Evolutionary conservation across 2,888 invertebrate species (phyloP).

Genomic region (Augochlorella aurata): DNA sequence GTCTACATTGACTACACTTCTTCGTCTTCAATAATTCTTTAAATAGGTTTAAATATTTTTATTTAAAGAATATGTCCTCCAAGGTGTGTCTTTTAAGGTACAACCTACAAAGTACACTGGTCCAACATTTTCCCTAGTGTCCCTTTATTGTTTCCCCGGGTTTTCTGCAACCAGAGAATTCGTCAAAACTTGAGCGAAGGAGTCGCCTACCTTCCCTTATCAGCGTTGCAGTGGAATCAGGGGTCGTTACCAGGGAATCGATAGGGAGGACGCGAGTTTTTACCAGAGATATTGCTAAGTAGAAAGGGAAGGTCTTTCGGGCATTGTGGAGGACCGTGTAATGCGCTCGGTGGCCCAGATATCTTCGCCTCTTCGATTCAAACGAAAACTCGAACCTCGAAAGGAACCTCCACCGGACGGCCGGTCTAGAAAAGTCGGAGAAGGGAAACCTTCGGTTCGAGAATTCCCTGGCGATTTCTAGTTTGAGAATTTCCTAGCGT

Average conservation of each 20-base stretch:
- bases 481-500: no score
- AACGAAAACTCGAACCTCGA: background rate
- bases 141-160: background rate
- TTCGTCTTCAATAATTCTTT: no score
- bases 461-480: no score
- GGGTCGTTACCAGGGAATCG: conserved; percentile 41
- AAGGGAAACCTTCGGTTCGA: no score
- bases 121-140: background rate
- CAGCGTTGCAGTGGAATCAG: conserved; percentile 28
- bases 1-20: no score
- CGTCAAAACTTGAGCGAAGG: conserved; percentile 10
- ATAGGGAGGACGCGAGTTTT: conserved; percentile 26
- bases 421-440: no score
- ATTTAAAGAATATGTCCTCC: no score
- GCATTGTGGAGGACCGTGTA: conserved; percentile 19
- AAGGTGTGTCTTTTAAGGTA: no score
- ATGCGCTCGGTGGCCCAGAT: conserved; percentile 27
- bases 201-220: conserved; percentile 33
- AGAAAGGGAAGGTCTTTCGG: conserved; percentile 22
- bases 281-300: conserved; percentile 14
- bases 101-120: background rate
- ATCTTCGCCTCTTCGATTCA: background rate
- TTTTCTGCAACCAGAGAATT: conserved; percentile 13
- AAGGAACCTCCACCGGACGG: background rate
- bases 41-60: no score